A percentile compares a stretch with the other conserved stretches of the same genome.
Conservation (phyloP, 2,888 invertebrate genomes). For the Tachina lurida region DNA sequence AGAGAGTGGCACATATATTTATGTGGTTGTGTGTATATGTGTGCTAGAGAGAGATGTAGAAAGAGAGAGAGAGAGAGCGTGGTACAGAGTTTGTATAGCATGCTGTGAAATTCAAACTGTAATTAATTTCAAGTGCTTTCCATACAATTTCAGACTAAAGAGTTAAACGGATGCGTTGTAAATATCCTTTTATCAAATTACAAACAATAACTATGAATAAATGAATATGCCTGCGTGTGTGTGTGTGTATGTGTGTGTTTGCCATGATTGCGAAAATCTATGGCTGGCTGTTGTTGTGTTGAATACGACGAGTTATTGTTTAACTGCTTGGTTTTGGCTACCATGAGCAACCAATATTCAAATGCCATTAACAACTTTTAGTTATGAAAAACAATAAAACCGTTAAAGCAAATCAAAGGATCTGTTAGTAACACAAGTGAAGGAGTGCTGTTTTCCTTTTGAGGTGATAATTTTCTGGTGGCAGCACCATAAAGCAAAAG, state of each 20-base stretch:
- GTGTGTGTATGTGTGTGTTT: not conserved
- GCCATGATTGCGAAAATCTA: conserved; percentile 19
- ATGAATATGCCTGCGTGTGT: conserved; percentile 4
- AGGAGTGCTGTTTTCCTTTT: not conserved
- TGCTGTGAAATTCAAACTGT: conserved; percentile 70
- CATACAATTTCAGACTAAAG: conserved; percentile 68
- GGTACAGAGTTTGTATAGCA: conserved; percentile 9
- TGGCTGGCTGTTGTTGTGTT: conserved; percentile 14
- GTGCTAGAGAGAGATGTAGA: not conserved
- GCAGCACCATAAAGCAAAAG: no score
- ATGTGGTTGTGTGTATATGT: no score
- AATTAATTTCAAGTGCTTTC: conserved; percentile 72
- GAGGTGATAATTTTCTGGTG: no score
- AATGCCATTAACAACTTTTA: conserved; percentile 65
- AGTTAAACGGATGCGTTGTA: conserved; percentile 73
- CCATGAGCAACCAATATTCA: conserved; percentile 67
- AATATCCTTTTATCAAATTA: conserved; percentile 73
- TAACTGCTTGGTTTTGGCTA: conserved; percentile 52
- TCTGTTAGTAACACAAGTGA: not conserved
- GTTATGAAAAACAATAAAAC: conserved; percentile 49
- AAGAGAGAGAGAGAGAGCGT: not conserved
- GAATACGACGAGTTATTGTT: conserved; percentile 18
- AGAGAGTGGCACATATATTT: no score
- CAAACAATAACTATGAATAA: conserved; percentile 71
- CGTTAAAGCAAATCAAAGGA: conserved; percentile 37